Evolutionary conservation across 2,888 invertebrate species (phyloP).

Genomic region (Amphipyra berbera): DNA sequence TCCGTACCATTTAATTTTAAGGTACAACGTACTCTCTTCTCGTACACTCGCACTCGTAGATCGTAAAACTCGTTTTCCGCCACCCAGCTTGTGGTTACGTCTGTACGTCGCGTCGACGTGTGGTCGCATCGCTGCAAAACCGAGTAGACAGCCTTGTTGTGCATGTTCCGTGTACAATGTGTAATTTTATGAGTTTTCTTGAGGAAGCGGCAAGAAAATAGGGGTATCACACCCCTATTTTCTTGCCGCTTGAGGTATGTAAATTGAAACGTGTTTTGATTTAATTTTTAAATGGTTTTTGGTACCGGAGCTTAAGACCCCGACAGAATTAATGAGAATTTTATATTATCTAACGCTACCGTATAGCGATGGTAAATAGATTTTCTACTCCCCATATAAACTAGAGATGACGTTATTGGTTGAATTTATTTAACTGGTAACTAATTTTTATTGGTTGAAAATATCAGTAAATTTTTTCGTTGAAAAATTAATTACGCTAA

Average conservation of each 20-base stretch:
- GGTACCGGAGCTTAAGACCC: constrained; percentile 5
- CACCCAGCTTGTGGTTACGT: constrained; percentile 12
- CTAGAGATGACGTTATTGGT: no score
- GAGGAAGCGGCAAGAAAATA: constrained; percentile 13
- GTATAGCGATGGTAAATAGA: no score
- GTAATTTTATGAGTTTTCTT: constrained; percentile 24
- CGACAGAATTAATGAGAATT: constrained; percentile 18
- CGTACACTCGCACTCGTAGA: background rate
- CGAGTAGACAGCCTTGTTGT: constrained; percentile 11
- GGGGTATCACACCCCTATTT: no score
- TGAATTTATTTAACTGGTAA: no score
- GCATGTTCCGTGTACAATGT: background rate
- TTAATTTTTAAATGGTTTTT: constrained; percentile 32
- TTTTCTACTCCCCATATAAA: no score
- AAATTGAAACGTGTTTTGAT: constrained; percentile 37
- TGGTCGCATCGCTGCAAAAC: background rate
- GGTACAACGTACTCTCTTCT: constrained; percentile 2
- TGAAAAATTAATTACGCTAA: no score
- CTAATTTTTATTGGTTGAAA: no score
- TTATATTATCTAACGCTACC: background rate
- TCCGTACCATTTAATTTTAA: background rate
- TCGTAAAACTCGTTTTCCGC: constrained; percentile 23
- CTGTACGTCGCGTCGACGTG: constrained; percentile 10
- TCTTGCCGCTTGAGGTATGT: constrained; percentile 32
- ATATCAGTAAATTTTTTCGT: no score